phyloP scores from a whole-genome alignment of 2,888 invertebrate species.

The Drepana falcataria region DNA sequence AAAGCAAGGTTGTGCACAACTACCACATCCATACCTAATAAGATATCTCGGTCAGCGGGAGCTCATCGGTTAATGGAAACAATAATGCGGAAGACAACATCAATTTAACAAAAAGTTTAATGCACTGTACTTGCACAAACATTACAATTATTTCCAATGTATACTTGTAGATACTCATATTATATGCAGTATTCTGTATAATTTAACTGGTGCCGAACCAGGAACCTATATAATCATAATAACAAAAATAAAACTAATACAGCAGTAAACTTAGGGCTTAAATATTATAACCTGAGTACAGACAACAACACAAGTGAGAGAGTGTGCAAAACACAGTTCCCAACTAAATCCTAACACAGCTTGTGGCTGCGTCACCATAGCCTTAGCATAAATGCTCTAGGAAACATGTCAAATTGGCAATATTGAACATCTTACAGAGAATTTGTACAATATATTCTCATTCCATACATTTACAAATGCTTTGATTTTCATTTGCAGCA shows the following conservation, averaged over 20 bases:
- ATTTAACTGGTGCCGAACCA: slow-evolving; percentile 19
- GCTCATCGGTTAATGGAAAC: slow-evolving; percentile 15
- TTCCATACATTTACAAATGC: no score
- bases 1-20: slow-evolving; percentile 26
- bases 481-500: no score
- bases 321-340: slow-evolving; percentile 7
- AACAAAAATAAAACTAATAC: slow-evolving; percentile 18
- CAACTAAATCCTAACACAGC: background rate
- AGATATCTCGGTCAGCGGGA: background rate
- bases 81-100: slow-evolving; percentile 26
- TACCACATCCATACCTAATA: slow-evolving; percentile 31
- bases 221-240: slow-evolving; percentile 24
- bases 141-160: slow-evolving; percentile 10
- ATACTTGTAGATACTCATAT: slow-evolving; percentile 13
- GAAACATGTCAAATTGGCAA: background rate
- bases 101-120: slow-evolving; percentile 19
- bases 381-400: no score
- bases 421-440: background rate
- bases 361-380: background rate
- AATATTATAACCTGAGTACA: slow-evolving; percentile 13
- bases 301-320: slow-evolving; percentile 7
- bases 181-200: slow-evolving; percentile 6
- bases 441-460: background rate
- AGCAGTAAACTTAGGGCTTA: slow-evolving; percentile 31
- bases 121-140: slow-evolving; percentile 26